Evolutionary conservation across 2,113 vertebrate species (phyloP), one percentile per base, ranked within the genome.

Genomic region (Dasypus novemcinctus): DNA sequence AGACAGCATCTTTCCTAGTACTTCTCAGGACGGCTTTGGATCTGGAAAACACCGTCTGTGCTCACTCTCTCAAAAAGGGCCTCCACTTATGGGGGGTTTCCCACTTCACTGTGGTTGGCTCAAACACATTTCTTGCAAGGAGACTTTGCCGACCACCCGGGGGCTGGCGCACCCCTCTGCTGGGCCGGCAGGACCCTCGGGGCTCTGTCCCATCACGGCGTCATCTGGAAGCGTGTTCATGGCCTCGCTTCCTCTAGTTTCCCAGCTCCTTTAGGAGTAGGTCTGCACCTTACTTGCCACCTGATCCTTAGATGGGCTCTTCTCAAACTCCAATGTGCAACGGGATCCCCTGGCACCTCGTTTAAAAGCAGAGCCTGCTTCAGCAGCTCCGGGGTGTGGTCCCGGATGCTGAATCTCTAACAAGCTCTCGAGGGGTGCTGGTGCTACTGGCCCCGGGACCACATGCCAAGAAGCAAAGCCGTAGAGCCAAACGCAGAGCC

Each of bases 381-480:
- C 7, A 1, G 49, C 17, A 25, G 25, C 13, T 57, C 74, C 86
- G 64, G 43, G 27, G 7, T 10, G 20, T 33, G 43, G 49, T 31
- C 46, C 31, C 7, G 72, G 54, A 46, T 5, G 25, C 64, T 20
- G 74, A 6, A 14, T 36, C 7, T 71, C 74, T 57, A n/a, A 12
- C 2, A 0, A 66, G 31, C 1, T 71, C 15, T 11, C 10, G 0
- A 0, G 61, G 8, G 10, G 52, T 13, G 4, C 25, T 0, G 1
- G 54, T 21, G 41, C 83, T 43, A 1, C 38, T 23, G 23, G 21
- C 18, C 14, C 41, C 52, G 46, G 41, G 31, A 71, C n/a, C 59
- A 68, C 0, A 8, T 27, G 31, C 20, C 21, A 3, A 31, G 61
- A 4, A 49, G 54, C 69, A 31, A 49, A 76, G 36, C 59, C 33